These are phyloP conservation scores for Drosophila meridionalis DNA, from an alignment of 2,888 invertebrate genomes.

Conservation along the genomic window DNA sequence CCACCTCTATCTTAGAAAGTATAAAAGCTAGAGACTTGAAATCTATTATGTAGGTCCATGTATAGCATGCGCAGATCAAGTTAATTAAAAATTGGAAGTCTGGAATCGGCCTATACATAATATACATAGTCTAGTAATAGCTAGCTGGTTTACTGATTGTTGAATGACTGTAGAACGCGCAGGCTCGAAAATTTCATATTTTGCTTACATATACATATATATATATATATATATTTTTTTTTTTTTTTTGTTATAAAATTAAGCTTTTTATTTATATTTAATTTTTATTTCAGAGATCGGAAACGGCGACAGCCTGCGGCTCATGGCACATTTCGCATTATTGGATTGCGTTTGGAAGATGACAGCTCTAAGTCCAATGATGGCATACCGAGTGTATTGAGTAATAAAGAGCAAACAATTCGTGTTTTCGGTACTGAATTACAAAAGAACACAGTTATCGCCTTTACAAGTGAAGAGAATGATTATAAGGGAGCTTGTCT, in stretches of 20 bases:
- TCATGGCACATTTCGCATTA: conserved; percentile 26
- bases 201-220: too few relatives aligned
- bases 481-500: conserved; percentile 87
- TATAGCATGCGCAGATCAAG: too few relatives aligned
- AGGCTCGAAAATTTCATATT: too few relatives aligned
- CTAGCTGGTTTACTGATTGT: neutral
- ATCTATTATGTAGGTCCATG: too few relatives aligned
- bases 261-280: neutral
- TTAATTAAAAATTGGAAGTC: neutral
- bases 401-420: conserved; percentile 87
- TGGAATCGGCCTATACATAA: neutral
- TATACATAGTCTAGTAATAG: neutral
- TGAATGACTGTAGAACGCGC: neutral
- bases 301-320: neutral
- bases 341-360: conserved; percentile 67
- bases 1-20: too few relatives aligned
- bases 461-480: conserved; percentile 88
- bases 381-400: conserved; percentile 90
- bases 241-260: too few relatives aligned
- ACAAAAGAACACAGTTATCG: conserved; percentile 88
- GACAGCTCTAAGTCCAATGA: conserved; percentile 51
- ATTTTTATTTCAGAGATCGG: conserved; percentile 26
- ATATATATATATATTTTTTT: too few relatives aligned
- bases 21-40: too few relatives aligned
- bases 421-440: conserved; percentile 91